A percentile compares a stretch with the other conserved stretches of the same genome.
phyloP scores from a whole-genome alignment of 1,140 invertebrate genomes.

The Drosophila malerkotliana region DNA sequence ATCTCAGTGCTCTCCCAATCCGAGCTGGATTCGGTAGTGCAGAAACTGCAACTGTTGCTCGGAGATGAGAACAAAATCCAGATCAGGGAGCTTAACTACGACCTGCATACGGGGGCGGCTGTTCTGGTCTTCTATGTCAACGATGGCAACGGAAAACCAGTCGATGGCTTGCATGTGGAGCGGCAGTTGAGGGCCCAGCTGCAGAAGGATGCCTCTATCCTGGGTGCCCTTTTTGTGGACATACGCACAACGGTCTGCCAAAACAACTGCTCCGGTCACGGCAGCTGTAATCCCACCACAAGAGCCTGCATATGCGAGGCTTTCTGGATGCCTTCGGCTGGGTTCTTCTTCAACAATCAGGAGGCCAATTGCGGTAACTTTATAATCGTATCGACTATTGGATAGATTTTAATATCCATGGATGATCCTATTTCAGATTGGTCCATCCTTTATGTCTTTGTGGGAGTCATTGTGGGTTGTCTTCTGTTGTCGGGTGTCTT shows the following conservation, averaged over 20 bases:
- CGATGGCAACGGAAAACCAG: slow-evolving; percentile 79
- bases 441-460: slow-evolving; percentile 94
- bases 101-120: slow-evolving; percentile 86
- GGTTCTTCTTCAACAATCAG: slow-evolving; percentile 84
- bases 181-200: slow-evolving; percentile 88
- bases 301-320: slow-evolving; percentile 95
- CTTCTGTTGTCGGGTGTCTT: slow-evolving; percentile 87
- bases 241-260: slow-evolving; percentile 94
- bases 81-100: slow-evolving; percentile 87
- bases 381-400: neutral
- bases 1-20: slow-evolving; percentile 85
- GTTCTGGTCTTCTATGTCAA: slow-evolving; percentile 88
- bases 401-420: neutral
- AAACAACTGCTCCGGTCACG: slow-evolving; percentile 96
- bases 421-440: slow-evolving; percentile 87
- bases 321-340: slow-evolving; percentile 95
- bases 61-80: slow-evolving; percentile 89
- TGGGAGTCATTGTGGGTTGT: slow-evolving; percentile 88
- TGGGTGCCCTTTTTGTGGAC: slow-evolving; percentile 89
- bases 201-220: slow-evolving; percentile 88
- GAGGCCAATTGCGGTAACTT: slow-evolving; percentile 86
- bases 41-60: slow-evolving; percentile 86
- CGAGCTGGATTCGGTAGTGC: slow-evolving; percentile 85
- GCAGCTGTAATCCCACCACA: slow-evolving; percentile 92
- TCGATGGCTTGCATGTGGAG: slow-evolving; percentile 87